These are phyloP conservation scores for Aspiorhynchus laticeps DNA, from an alignment of 2,113 vertebrate species.

Conservation along the genomic window DNA sequence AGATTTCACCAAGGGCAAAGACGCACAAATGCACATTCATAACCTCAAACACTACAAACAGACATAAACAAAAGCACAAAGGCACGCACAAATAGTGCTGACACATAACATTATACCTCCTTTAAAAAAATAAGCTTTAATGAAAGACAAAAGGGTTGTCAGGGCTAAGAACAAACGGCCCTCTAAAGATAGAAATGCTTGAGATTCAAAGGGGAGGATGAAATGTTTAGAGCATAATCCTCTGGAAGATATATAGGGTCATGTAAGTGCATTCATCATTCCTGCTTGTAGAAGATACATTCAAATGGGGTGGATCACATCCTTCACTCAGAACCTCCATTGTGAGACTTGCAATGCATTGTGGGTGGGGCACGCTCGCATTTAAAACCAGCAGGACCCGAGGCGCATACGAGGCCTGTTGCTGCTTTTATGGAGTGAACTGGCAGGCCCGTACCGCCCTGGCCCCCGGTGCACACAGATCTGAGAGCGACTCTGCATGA, in stretches of 20 bases:
- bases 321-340: slow-evolving; percentile 21
- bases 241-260: not conserved
- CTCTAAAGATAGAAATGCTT: slow-evolving; percentile 39
- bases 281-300: not conserved
- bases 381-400: slow-evolving; percentile 35
- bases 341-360: slow-evolving; percentile 12
- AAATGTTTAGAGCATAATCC: slow-evolving; percentile 17
- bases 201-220: slow-evolving; percentile 32
- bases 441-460: slow-evolving; percentile 42
- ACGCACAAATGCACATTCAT: slow-evolving; percentile 12
- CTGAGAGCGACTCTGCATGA: slow-evolving; percentile 28
- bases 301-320: slow-evolving; percentile 21
- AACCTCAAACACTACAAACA: slow-evolving; percentile 22
- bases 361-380: slow-evolving; percentile 31
- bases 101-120: slow-evolving; percentile 16
- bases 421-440: slow-evolving; percentile 33
- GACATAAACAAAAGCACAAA: not conserved
- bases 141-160: slow-evolving; percentile 34
- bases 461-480: slow-evolving; percentile 40
- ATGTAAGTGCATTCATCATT: slow-evolving; percentile 17
- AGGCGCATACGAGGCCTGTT: slow-evolving; percentile 39
- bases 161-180: slow-evolving; percentile 7
- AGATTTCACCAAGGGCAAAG: slow-evolving; percentile 29
- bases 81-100: not conserved
- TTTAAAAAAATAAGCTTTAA: slow-evolving; percentile 33